Evolutionary conservation across 2,113 vertebrate genomes (phyloP).

Genomic region (Tachuris rubrigastra): DNA sequence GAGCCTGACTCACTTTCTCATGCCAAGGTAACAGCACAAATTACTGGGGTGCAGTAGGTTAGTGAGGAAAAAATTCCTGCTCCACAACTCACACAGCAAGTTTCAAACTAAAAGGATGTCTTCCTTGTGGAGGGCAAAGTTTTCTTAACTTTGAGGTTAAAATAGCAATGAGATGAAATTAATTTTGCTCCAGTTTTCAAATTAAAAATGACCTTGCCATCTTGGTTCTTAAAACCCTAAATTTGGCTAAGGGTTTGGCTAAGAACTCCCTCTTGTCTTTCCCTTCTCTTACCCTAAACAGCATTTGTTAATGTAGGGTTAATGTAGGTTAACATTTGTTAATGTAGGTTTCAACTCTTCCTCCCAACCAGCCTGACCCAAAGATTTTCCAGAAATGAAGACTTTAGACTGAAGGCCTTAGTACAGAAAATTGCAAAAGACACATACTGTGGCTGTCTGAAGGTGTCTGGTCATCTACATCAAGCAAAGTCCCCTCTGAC

Average conservation of each 20-base stretch:
- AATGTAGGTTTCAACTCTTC: not conserved
- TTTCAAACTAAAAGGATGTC: not conserved
- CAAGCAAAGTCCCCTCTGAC: conserved; percentile 88
- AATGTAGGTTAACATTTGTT: not conserved
- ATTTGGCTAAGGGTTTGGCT: not conserved
- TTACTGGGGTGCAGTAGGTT: not conserved
- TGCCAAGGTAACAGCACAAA: not conserved
- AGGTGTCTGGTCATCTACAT: conserved; percentile 73
- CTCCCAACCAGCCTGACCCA: not conserved
- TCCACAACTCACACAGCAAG: not conserved
- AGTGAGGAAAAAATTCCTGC: not conserved
- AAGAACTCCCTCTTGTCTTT: not conserved
- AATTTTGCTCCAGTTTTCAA: not conserved
- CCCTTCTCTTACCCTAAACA: not conserved
- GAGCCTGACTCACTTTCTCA: not conserved
- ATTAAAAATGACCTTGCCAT: not conserved
- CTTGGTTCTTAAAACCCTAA: not conserved
- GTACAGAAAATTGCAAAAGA: conserved; percentile 58
- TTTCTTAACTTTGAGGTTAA: not conserved
- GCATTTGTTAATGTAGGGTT: not conserved
- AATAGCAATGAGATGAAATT: not conserved
- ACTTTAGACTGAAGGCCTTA: not conserved
- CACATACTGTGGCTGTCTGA: conserved; percentile 67
- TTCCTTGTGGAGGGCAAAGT: not conserved
- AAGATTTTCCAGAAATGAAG: not conserved